Percentiles rank a stretch among this genome's conserved stretches.
These are phyloP conservation scores for Elegia similella DNA, from an alignment of 2,888 invertebrate genomes.

Conservation along the genomic window DNA sequence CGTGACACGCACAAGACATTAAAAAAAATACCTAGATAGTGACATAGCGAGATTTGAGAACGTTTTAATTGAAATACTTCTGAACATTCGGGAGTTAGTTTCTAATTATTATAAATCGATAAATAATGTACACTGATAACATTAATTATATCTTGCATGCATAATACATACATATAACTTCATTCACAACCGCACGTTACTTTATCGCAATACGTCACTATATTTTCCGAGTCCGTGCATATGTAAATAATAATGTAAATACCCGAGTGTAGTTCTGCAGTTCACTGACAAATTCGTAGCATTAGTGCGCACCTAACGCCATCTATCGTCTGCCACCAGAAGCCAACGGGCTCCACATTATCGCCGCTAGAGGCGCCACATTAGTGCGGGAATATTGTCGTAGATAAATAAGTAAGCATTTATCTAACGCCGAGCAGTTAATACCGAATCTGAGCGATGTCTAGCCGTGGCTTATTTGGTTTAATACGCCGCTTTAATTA, in stretches of 20 bases:
- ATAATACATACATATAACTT: not conserved
- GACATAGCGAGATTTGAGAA: too few species aligned
- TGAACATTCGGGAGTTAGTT: too few species aligned
- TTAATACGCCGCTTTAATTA: slow-evolving; percentile 11
- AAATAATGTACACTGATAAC: not conserved
- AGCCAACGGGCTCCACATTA: slow-evolving; percentile 14
- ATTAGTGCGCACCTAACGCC: slow-evolving; percentile 17
- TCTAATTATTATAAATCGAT: not conserved
- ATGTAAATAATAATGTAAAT: not conserved
- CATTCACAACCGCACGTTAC: not conserved
- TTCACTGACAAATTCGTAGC: slow-evolving; percentile 2
- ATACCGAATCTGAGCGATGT: slow-evolving; percentile 43
- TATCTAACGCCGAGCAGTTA: slow-evolving; percentile 42
- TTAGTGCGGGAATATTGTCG: slow-evolving; percentile 36
- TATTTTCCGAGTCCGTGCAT: not conserved
- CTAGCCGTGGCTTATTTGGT: slow-evolving; percentile 28
- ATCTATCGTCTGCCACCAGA: slow-evolving; percentile 16
- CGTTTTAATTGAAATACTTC: too few species aligned
- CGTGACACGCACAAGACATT: too few species aligned
- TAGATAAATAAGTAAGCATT: slow-evolving; percentile 52
- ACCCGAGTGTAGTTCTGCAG: slow-evolving; percentile 2
- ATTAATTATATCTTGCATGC: not conserved
- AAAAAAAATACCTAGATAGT: too few species aligned
- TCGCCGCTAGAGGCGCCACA: slow-evolving; percentile 2
- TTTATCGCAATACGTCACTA: not conserved